Percentiles rank a stretch among this genome's conserved stretches.
Conservation (phyloP, 1,140 invertebrate genomes). For the Orussus abietinus region DNA sequence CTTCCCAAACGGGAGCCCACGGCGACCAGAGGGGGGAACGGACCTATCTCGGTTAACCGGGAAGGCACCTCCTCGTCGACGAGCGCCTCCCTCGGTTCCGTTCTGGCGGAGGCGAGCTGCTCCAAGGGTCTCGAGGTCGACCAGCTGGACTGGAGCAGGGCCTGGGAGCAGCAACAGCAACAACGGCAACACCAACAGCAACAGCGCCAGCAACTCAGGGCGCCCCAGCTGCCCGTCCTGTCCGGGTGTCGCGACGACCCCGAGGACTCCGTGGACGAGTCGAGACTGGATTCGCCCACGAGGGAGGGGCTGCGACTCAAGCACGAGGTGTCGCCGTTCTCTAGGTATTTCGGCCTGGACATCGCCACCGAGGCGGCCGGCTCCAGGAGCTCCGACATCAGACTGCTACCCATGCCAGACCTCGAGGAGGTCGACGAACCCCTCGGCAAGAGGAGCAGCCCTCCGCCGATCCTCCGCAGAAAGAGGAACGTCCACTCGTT, state of each 20-base stretch:
- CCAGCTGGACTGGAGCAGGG: constrained; percentile 38
- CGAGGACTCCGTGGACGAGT: no score
- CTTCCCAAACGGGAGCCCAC: no score
- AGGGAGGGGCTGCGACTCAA: constrained; percentile 27
- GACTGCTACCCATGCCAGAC: constrained; percentile 54
- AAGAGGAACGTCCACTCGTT: constrained; percentile 28
- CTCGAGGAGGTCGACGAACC: constrained; percentile 40
- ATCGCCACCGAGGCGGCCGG: constrained; percentile 37
- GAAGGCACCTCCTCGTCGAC: no score
- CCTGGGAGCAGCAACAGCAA: constrained; percentile 38
- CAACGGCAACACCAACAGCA: constrained; percentile 20
- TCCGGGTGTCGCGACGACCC: no score
- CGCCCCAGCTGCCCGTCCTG: constrained; percentile 16
- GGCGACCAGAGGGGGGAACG: no score
- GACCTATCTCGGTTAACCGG: no score
- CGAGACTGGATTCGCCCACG: constrained; percentile 31
- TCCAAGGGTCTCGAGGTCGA: constrained; percentile 32
- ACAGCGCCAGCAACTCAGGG: constrained; percentile 8
- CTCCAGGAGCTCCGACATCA: constrained; percentile 45
- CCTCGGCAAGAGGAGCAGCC: constrained; percentile 34
- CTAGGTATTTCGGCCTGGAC: constrained; percentile 48
- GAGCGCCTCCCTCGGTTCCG: constrained; percentile 3
- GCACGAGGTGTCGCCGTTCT: constrained; percentile 39
- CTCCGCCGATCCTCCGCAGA: constrained; percentile 45
- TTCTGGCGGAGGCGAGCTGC: constrained; percentile 11